Conservation (phyloP, 2,113 vertebrate species). For the Meleagris gallopavo region DNA sequence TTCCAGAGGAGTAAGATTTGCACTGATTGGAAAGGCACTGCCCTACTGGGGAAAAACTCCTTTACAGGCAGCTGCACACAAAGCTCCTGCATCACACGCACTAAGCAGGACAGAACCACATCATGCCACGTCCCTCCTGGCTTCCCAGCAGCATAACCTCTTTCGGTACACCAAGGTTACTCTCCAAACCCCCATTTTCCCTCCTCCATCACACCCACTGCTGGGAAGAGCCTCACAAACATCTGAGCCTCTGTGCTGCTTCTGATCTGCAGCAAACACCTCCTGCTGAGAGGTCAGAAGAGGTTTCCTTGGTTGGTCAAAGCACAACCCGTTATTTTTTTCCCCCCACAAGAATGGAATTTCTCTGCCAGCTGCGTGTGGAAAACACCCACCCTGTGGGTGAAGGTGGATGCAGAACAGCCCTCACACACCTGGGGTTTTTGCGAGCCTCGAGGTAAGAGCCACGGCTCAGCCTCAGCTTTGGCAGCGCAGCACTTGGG, state of each 20-base stretch:
- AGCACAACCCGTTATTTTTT: neutral
- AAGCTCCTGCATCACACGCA: neutral
- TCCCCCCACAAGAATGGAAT: neutral
- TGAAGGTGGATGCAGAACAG: rapidly evolving
- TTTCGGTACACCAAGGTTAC: neutral
- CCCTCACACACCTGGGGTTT: constrained; percentile 60
- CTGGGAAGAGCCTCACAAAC: too few relatives aligned
- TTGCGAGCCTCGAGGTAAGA: constrained; percentile 78
- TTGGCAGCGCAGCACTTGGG: constrained; percentile 51
- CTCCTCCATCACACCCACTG: too few relatives aligned
- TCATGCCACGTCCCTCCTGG: rapidly evolving
- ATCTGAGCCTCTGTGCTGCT: neutral
- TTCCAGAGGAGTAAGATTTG: neutral
- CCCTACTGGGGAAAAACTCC: too few relatives aligned
- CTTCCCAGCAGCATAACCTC: rapidly evolving
- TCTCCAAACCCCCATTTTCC: neutral
- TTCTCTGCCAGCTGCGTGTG: rapidly evolving
- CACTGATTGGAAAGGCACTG: neutral
- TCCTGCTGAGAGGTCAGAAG: neutral
- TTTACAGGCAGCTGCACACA: neutral
- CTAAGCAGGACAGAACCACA: rapidly evolving
- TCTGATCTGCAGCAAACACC: neutral
- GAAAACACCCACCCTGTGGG: rapidly evolving
- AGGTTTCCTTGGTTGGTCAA: too few relatives aligned
- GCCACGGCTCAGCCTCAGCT: constrained; percentile 70